A percentile compares a stretch with the other conserved stretches of the same genome.
phyloP scores from a whole-genome alignment of 1,140 invertebrate species.

The Drosophila kurseongensis region DNA sequence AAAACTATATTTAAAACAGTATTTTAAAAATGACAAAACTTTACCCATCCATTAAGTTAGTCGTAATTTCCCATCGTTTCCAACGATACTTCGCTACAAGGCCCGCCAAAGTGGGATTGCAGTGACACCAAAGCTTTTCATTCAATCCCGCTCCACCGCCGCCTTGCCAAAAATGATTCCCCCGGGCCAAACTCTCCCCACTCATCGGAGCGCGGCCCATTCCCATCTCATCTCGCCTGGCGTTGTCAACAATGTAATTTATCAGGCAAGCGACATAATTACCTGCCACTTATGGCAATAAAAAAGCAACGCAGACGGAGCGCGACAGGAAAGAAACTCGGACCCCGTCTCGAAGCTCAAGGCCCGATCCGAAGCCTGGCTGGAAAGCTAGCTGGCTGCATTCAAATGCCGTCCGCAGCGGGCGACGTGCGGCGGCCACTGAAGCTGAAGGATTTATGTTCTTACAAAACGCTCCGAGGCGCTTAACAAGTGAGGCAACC shows the following conservation, averaged over 20 bases:
- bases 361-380: slow-evolving; percentile 13
- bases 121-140: slow-evolving; percentile 39
- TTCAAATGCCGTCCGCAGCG: slow-evolving; percentile 65
- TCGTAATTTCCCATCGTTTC: slow-evolving; percentile 19
- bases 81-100: not conserved
- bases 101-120: slow-evolving; percentile 26
- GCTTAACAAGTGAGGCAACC: slow-evolving; percentile 74
- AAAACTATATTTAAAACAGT: too few species aligned
- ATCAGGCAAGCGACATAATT: slow-evolving; percentile 84
- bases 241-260: slow-evolving; percentile 83
- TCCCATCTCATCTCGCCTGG: slow-evolving; percentile 44
- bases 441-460: slow-evolving; percentile 83
- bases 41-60: slow-evolving; percentile 1
- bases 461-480: slow-evolving; percentile 78
- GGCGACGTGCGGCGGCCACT: slow-evolving; percentile 33
- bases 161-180: slow-evolving; percentile 48
- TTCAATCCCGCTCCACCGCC: slow-evolving; percentile 28
- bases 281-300: slow-evolving; percentile 84
- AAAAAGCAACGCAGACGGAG: slow-evolving; percentile 56
- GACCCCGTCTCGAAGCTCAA: slow-evolving; percentile 7
- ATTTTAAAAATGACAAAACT: too few species aligned
- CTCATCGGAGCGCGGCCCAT: slow-evolving; percentile 10
- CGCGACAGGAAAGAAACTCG: slow-evolving; percentile 20
- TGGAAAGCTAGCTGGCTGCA: slow-evolving; percentile 38
- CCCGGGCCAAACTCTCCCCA: slow-evolving; percentile 42